Evolutionary conservation across 2,888 invertebrate species (phyloP).

Genomic region (Dryobotodes eremita): DNA sequence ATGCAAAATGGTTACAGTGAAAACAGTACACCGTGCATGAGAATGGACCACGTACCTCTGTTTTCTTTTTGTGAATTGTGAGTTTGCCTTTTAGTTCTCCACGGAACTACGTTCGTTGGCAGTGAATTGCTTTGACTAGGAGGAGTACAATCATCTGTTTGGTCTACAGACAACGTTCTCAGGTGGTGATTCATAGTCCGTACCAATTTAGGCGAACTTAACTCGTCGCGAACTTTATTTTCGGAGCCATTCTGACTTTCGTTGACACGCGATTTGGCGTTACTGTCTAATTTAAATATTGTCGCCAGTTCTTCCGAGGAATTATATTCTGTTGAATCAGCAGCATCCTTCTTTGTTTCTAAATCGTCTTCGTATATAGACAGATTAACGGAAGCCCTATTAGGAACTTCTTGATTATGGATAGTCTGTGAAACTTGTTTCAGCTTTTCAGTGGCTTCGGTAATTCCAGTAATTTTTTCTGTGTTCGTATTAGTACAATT

Average conservation of each 20-base stretch:
- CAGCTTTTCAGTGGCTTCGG: constrained; percentile 81
- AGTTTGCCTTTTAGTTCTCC: constrained; percentile 88
- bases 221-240: constrained; percentile 79
- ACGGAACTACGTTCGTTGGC: constrained; percentile 87
- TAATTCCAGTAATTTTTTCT: constrained; percentile 76
- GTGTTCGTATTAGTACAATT: constrained; percentile 64
- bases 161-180: constrained; percentile 85
- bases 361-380: constrained; percentile 88
- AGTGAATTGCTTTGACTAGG: constrained; percentile 88
- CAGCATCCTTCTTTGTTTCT: constrained; percentile 82
- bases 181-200: constrained; percentile 87
- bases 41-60: constrained; percentile 87
- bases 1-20: constrained; percentile 87
- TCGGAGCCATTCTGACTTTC: constrained; percentile 73
- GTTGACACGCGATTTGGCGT: constrained; percentile 69
- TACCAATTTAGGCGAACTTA: constrained; percentile 88
- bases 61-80: constrained; percentile 87
- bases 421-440: constrained; percentile 78
- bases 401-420: constrained; percentile 73
- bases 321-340: constrained; percentile 91
- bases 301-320: constrained; percentile 92
- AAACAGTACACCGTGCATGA: constrained; percentile 88
- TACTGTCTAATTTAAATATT: constrained; percentile 89
- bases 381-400: constrained; percentile 83
- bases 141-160: constrained; percentile 82